A percentile compares a stretch with the other conserved stretches of the same genome.
These are phyloP conservation scores for Parotocinclus haroldoi DNA, from an alignment of 2,797 vertebrate species.

Conservation along the genomic window DNA sequence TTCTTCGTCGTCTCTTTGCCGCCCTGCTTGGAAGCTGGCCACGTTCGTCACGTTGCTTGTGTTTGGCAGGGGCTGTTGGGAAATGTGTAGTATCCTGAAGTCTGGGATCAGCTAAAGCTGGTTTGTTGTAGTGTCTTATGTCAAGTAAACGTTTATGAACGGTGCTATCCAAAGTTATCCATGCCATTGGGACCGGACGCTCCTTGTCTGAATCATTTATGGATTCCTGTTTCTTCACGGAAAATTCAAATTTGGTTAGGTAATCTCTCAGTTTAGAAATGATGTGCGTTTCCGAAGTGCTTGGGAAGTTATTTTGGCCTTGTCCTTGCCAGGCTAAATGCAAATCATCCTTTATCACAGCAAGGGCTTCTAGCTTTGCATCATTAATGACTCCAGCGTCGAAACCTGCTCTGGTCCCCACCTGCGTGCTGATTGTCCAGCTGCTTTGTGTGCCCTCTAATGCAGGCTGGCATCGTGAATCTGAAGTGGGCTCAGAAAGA, in stretches of 20 bases:
- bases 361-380: constrained; percentile 9
- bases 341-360: constrained; percentile 1
- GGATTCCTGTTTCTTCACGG: constrained; percentile 43
- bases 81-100: not conserved
- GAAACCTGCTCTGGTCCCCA: constrained; percentile 3
- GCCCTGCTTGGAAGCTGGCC: constrained; percentile 9
- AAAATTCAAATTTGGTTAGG: constrained; percentile 49
- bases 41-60: constrained; percentile 7
- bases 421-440: not conserved
- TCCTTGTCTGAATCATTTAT: constrained; percentile 27
- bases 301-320: constrained; percentile 18
- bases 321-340: constrained; percentile 20
- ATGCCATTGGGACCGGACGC: constrained; percentile 13
- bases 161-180: constrained; percentile 43
- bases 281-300: constrained; percentile 45
- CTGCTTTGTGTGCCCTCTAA: constrained; percentile 8
- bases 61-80: constrained; percentile 7
- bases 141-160: constrained; percentile 35
- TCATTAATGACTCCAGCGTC: constrained; percentile 6
- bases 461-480: constrained; percentile 16
- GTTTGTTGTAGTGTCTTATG: constrained; percentile 31
- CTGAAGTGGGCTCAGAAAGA: constrained; percentile 19
- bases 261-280: constrained; percentile 52
- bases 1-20: constrained; percentile 23
- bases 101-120: constrained; percentile 7